Base-by-base conservation (phyloP, 2,888 invertebrate species). In the Drosophila mayaguana region DNA sequence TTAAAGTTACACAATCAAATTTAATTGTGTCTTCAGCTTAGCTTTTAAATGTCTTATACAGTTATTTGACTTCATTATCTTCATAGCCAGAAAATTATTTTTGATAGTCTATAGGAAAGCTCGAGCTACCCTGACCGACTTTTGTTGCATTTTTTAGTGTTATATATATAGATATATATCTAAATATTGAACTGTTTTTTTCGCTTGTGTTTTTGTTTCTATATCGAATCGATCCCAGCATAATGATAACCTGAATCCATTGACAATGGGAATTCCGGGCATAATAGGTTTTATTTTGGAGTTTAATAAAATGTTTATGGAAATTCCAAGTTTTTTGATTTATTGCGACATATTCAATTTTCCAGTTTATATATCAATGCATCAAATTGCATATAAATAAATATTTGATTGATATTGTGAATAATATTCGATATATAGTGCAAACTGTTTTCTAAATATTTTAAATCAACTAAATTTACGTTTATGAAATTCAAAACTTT, bases 231-330 rank as follows among this genome's bases (percentile, higher is more conserved):
- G 32, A 32, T 32, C 45, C 12, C 45, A 38, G 20, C 38, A n/a
- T 28, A 32, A 60, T 60, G 38, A 18, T 28, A 45, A 57, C 59
- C 45, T 20, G 20, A 62, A 57, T 32, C 8, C 16, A 12, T 20
- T 46, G 43, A 28, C 43, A 57, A 56, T 62, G 20, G 57, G 16
- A 22, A 36, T 36, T 34, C 48, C 48, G 48, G 48, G 48, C 28
- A 18, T 32, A 18, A 18, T 48, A 11, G 28, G 48, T 28, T 32
- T 32, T 32, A 1, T 16, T 25, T 46, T 45, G 36, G 36, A 12
- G 2, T 7, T 1, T 12, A 43, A 22, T 1, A 43, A 45, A 22
- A 25, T n/a, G 46, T 48, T 11, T 11, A 28, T 46, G 46, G 46
- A 46, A 46, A 28, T 46, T 25, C 16, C 16, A 36, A 14, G 14